Conservation (phyloP, 2,797 vertebrate species). For the Crocodylus rhombifer region DNA sequence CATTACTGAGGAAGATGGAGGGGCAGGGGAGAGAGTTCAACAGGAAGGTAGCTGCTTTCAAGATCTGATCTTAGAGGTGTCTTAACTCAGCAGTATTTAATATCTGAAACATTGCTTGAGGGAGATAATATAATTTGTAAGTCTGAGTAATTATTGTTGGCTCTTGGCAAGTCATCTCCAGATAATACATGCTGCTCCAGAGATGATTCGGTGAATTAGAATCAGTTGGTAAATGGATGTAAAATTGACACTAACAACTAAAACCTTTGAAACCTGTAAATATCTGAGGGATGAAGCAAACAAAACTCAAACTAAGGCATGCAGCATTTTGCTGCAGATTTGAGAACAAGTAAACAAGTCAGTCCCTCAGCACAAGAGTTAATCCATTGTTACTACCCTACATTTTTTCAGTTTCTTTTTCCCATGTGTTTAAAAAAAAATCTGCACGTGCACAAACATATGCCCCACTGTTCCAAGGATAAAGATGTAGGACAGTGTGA, state of each 20-base stretch:
- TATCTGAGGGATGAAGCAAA: constrained; percentile 7
- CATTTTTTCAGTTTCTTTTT: neutral
- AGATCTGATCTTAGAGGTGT: neutral
- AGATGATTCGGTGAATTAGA: constrained; percentile 26
- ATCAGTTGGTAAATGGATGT: constrained; percentile 50
- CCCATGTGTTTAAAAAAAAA: no score
- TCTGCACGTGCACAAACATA: neutral
- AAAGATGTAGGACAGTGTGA: neutral
- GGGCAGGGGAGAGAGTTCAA: neutral
- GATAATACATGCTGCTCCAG: neutral
- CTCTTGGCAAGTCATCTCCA: neutral
- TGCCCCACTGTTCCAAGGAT: neutral
- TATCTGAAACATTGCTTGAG: neutral
- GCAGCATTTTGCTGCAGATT: neutral
- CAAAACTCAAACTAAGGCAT: constrained; percentile 13
- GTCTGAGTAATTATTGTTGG: constrained; percentile 41
- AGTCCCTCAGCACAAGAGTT: neutral
- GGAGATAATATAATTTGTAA: constrained; percentile 26
- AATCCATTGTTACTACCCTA: neutral
- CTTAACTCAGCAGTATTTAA: constrained; percentile 40
- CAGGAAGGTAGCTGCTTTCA: neutral
- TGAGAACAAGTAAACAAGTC: neutral
- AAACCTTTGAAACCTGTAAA: neutral
- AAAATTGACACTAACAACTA: constrained; percentile 58
- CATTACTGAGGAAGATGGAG: no score